phyloP scores from a whole-genome alignment of 2,888 invertebrate species.

The Crematogaster levior region DNA sequence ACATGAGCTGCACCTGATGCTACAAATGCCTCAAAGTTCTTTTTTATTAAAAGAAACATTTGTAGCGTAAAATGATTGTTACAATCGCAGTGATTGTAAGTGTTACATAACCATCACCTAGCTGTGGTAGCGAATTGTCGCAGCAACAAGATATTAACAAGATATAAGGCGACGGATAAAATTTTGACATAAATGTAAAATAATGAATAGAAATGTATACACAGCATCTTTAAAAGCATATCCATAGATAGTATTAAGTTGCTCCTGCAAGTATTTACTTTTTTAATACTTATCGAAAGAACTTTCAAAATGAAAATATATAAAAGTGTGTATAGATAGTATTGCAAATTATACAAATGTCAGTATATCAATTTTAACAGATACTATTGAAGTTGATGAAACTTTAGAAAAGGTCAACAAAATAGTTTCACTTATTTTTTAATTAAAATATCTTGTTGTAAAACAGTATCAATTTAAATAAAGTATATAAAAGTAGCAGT shows the following conservation, averaged over 20 bases:
- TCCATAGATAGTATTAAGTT: neutral
- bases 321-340: neutral
- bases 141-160: neutral
- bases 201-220: neutral
- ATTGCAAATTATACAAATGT: neutral
- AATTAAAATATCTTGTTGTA: neutral
- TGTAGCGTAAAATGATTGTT: too few relatives aligned
- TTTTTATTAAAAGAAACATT: too few relatives aligned
- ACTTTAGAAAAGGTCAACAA: neutral
- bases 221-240: neutral
- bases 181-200: neutral
- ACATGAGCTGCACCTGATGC: too few relatives aligned
- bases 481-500: neutral
- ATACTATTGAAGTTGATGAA: neutral
- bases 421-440: neutral
- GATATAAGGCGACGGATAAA: neutral
- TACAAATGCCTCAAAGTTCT: too few relatives aligned
- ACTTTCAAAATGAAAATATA: neutral
- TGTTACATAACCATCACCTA: constrained; percentile 8
- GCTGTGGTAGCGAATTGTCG: neutral
- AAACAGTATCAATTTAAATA: neutral
- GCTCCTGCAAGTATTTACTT: neutral
- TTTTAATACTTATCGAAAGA: neutral
- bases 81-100: neutral
- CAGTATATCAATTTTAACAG: neutral